Conservation (phyloP, 2,888 invertebrate species). For the Chaetogeoica ovagalla region DNA sequence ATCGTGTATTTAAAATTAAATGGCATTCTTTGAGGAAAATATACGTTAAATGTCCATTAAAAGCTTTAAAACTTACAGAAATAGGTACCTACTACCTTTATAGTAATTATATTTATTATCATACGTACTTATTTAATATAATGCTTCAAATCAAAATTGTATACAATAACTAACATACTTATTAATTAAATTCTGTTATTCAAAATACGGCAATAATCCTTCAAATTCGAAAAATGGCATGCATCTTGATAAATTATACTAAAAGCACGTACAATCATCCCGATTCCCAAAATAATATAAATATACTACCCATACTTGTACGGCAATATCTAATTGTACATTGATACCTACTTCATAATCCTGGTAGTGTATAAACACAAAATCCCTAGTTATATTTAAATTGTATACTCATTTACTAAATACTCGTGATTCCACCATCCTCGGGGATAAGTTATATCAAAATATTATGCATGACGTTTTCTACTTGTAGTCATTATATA, state of each 20-base stretch:
- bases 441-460: background rate
- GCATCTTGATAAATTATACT: conserved; percentile 30
- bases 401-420: background rate
- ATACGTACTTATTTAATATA: background rate
- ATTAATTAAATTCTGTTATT: background rate
- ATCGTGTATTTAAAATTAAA: no score
- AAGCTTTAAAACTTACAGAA: background rate
- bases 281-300: conserved; percentile 10
- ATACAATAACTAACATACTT: background rate
- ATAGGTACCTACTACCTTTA: background rate
- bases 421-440: background rate
- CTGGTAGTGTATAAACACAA: background rate
- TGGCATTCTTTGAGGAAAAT: background rate
- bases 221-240: conserved; percentile 13
- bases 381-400: conserved; percentile 8
- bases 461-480: no score
- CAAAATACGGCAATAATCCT: conserved; percentile 24
- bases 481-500: no score
- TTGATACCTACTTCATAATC: background rate
- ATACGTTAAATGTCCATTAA: background rate
- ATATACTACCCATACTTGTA: background rate
- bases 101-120: background rate
- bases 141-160: background rate
- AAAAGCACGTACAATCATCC: conserved; percentile 35
- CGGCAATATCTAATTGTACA: no score